Percentiles rank a stretch among this genome's conserved stretches.
phyloP scores from a whole-genome alignment of 2,888 invertebrate species.

The Dryobotodes eremita region DNA sequence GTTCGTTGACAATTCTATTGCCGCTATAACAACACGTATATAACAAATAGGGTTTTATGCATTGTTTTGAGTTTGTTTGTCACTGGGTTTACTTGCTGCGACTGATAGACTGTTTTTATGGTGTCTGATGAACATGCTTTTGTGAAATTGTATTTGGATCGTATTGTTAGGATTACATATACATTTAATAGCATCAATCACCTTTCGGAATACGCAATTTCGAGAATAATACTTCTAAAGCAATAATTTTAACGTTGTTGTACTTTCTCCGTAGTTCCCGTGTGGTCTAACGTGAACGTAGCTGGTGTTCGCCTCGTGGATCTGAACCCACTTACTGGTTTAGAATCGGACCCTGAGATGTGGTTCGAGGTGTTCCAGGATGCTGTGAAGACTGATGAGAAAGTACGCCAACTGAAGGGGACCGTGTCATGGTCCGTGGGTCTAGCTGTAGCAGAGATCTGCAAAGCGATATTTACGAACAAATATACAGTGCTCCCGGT shows the following conservation, averaged over 20 bases:
- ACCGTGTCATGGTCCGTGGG: constrained; percentile 96
- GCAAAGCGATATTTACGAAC: constrained; percentile 90
- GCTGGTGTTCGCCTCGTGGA: constrained; percentile 92
- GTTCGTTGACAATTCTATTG: too few species aligned
- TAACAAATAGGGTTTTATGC: too few species aligned
- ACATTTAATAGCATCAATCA: background rate
- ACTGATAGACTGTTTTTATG: too few species aligned
- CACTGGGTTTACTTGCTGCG: too few species aligned
- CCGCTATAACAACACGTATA: too few species aligned
- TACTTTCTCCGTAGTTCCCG: constrained; percentile 60
- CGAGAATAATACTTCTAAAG: background rate
- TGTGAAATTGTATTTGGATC: too few species aligned
- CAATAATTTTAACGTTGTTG: background rate
- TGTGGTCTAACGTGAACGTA: constrained; percentile 92
- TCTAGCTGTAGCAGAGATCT: constrained; percentile 92
- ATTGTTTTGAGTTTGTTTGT: too few species aligned
- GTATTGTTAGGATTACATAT: too few species aligned
- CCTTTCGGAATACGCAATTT: background rate
- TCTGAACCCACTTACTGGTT: constrained; percentile 92
- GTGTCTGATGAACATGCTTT: too few species aligned
- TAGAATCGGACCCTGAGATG: constrained; percentile 92
- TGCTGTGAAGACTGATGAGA: constrained; percentile 46
- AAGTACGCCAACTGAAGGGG: constrained; percentile 56
- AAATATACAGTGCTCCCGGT: constrained; percentile 51
- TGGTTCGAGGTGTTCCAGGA: constrained; percentile 89